phyloP scores from a whole-genome alignment of 2,888 invertebrate species.

The Yponomeuta evonymella region DNA sequence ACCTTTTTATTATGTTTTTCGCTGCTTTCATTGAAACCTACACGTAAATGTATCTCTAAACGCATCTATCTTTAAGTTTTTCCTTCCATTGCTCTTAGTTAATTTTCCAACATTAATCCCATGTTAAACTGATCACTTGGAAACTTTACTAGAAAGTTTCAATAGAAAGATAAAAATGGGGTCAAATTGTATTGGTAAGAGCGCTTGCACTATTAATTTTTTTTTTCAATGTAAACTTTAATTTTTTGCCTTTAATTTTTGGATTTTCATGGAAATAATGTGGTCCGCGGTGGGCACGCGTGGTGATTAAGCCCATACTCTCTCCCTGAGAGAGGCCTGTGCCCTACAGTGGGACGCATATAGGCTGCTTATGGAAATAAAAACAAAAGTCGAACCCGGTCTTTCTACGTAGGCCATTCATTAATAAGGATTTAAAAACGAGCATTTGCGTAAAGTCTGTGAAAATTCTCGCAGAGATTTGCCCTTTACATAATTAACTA shows the following conservation, averaged over 20 bases:
- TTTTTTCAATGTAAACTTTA: no score
- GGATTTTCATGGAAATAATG: no score
- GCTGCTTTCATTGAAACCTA: not conserved
- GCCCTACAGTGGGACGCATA: no score
- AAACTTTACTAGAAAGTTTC: not conserved
- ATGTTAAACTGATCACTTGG: not conserved
- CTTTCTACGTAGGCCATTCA: slow-evolving; percentile 47
- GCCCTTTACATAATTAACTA: slow-evolving; percentile 50
- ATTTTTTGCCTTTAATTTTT: no score
- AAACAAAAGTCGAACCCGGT: not conserved
- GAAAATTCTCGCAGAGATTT: slow-evolving; percentile 33
- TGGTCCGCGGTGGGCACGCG: no score
- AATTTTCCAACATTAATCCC: not conserved
- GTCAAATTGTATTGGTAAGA: no score
- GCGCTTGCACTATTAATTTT: no score
- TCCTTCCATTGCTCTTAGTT: not conserved
- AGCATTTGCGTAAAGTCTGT: slow-evolving; percentile 12
- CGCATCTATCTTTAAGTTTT: not conserved
- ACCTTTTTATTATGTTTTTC: not conserved
- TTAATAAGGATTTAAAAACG: slow-evolving; percentile 23
- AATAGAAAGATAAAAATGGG: not conserved
- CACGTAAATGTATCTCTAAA: not conserved
- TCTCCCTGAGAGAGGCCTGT: no score
- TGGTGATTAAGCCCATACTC: no score
- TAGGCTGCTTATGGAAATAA: no score